A percentile compares a stretch with the other conserved stretches of the same genome.
Evolutionary conservation across 2,888 invertebrate genomes (phyloP).

Genomic region (Drosophila neotestacea): DNA sequence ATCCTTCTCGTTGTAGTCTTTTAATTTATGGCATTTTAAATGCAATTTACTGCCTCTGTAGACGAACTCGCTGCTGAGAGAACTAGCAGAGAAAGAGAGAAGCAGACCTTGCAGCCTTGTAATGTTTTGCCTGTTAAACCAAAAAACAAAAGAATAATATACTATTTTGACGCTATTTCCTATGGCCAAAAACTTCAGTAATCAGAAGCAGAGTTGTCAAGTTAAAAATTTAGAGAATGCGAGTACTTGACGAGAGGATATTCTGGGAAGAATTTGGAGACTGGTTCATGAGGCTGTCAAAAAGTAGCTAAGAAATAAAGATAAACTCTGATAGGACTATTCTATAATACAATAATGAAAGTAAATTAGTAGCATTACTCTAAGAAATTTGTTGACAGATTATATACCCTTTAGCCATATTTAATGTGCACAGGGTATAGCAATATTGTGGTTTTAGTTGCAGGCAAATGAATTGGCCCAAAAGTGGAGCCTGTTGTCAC

Average conservation of each 20-base stretch:
- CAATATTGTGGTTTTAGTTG: constrained; percentile 10
- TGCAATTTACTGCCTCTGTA: constrained; percentile 67
- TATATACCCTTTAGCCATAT: neutral
- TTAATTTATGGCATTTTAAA: constrained; percentile 77
- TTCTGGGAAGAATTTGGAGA: neutral
- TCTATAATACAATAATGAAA: too few species aligned
- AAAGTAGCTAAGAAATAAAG: too few species aligned
- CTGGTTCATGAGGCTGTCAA: too few species aligned
- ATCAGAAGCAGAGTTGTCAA: constrained; percentile 41
- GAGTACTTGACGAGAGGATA: neutral
- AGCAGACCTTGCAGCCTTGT: constrained; percentile 8
- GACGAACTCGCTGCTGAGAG: neutral
- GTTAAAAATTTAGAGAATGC: neutral
- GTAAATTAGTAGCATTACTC: too few species aligned
- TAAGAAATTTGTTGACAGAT: too few species aligned
- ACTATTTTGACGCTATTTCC: constrained; percentile 16
- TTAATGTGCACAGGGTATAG: neutral
- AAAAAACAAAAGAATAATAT: constrained; percentile 7
- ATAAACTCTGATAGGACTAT: too few species aligned
- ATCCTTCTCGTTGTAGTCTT: constrained; percentile 46
- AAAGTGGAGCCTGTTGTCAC: constrained; percentile 42
- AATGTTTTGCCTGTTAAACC: constrained; percentile 10
- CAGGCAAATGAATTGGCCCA: constrained; percentile 37
- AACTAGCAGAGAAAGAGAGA: neutral
- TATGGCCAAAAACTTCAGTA: constrained; percentile 48